phyloP scores from a whole-genome alignment of 2,113 vertebrate species.

The Romanogobio albipinnatus region DNA sequence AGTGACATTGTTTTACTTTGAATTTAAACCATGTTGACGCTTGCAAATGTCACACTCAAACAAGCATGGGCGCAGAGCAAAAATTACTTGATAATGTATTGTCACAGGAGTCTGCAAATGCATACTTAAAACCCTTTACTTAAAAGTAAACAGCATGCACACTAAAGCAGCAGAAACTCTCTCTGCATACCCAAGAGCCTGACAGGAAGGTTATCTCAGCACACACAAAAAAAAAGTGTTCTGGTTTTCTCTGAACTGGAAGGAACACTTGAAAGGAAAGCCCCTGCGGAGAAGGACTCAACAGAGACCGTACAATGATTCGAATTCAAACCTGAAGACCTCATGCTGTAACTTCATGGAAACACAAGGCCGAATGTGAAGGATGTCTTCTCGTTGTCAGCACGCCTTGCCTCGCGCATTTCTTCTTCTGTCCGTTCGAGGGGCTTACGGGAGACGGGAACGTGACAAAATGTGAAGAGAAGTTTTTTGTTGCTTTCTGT shows the following conservation, averaged over 20 bases:
- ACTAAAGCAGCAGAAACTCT: slow-evolving; percentile 35
- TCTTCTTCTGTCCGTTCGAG: slow-evolving; percentile 35
- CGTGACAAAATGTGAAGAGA: slow-evolving; percentile 54
- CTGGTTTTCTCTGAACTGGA: slow-evolving; percentile 35
- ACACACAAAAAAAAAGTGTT: neutral
- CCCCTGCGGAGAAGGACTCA: slow-evolving; percentile 48
- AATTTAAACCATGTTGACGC: slow-evolving; percentile 8
- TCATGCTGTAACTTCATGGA: slow-evolving; percentile 49
- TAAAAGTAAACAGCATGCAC: slow-evolving; percentile 29
- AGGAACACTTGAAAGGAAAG: slow-evolving; percentile 48
- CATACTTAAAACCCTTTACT: slow-evolving; percentile 31
- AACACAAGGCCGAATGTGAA: slow-evolving; percentile 45
- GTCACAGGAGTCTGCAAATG: slow-evolving; percentile 29
- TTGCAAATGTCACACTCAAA: slow-evolving; percentile 34
- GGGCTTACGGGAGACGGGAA: slow-evolving; percentile 47
- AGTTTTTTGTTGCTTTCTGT: slow-evolving; percentile 51
- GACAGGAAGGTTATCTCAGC: slow-evolving; percentile 41
- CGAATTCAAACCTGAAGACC: slow-evolving; percentile 52
- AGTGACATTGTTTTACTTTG: slow-evolving; percentile 23
- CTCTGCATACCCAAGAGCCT: slow-evolving; percentile 37
- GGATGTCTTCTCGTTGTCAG: slow-evolving; percentile 41
- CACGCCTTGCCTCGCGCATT: slow-evolving; percentile 45
- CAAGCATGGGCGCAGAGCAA: slow-evolving; percentile 28
- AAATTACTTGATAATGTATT: slow-evolving; percentile 39
- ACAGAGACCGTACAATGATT: slow-evolving; percentile 39